phyloP scores from a whole-genome alignment of 2,888 invertebrate species.

The Argynnis bischoffii region DNA sequence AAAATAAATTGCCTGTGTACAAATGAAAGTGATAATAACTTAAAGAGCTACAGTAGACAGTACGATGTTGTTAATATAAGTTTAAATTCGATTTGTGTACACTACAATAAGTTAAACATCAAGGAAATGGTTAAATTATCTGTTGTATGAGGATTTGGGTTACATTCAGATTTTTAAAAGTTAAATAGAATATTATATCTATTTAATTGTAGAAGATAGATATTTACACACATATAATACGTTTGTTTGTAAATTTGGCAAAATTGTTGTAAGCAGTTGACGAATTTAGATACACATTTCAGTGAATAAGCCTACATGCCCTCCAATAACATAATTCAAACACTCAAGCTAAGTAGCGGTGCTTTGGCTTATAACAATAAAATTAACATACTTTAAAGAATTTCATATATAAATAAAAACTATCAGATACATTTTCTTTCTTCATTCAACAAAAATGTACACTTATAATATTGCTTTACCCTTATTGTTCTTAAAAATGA shows the following conservation, averaged over 20 bases:
- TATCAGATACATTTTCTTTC: constrained; percentile 10
- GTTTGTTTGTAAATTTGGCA: constrained; percentile 25
- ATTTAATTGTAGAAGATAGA: constrained; percentile 12
- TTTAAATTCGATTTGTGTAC: constrained; percentile 35
- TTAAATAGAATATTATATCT: not conserved
- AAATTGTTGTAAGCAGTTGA: constrained; percentile 11
- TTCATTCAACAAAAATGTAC: constrained; percentile 15
- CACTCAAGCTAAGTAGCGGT: not conserved
- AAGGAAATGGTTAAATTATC: constrained; percentile 12
- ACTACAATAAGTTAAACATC: constrained; percentile 23
- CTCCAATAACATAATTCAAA: constrained; percentile 6
- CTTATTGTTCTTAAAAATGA: constrained; percentile 16
- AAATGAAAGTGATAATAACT: constrained; percentile 28
- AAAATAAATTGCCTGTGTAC: constrained; percentile 31
- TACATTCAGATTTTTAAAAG: constrained; percentile 20
- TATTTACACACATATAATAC: constrained; percentile 9
- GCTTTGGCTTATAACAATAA: constrained; percentile 9
- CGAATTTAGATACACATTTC: not conserved
- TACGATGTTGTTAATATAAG: constrained; percentile 12
- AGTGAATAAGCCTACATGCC: constrained; percentile 11
- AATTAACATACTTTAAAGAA: not conserved
- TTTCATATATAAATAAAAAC: constrained; percentile 9
- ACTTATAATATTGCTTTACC: constrained; percentile 15
- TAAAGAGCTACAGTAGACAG: constrained; percentile 22
- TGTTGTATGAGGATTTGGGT: constrained; percentile 15